These are phyloP conservation scores for Drosophila lacertosa DNA, from an alignment of 1,140 invertebrate species.

Conservation along the genomic window DNA sequence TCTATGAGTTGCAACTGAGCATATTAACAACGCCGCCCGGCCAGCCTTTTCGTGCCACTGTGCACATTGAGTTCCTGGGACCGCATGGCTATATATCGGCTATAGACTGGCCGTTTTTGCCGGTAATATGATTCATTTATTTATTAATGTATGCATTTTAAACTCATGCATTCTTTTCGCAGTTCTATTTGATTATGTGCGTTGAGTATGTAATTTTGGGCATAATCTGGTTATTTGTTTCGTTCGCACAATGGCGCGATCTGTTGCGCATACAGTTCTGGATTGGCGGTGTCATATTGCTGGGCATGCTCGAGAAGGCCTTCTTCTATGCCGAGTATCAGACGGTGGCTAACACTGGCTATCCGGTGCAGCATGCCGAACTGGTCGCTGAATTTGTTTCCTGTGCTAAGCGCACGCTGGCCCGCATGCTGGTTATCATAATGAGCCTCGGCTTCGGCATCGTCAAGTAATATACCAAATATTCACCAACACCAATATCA, in stretches of 20 bases:
- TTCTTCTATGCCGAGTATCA: conserved; percentile 96
- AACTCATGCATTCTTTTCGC: conserved; percentile 35
- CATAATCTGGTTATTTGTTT: conserved; percentile 93
- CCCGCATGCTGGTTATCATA: conserved; percentile 96
- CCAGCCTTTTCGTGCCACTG: conserved; percentile 84
- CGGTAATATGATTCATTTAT: conserved; percentile 85
- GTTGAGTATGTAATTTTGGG: conserved; percentile 93
- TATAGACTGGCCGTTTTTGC: conserved; percentile 89
- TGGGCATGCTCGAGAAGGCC: conserved; percentile 94
- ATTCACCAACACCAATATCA: too few species aligned
- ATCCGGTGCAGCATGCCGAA: conserved; percentile 88
- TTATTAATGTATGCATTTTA: not conserved
- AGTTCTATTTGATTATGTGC: conserved; percentile 97
- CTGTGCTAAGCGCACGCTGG: conserved; percentile 94
- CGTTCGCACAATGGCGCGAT: conserved; percentile 94
- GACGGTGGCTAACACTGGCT: conserved; percentile 90
- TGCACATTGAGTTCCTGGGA: conserved; percentile 88
- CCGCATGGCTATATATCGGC: conserved; percentile 90
- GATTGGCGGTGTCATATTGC: conserved; percentile 95
- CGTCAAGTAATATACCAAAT: conserved; percentile 93
- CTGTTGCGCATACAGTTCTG: conserved; percentile 97
- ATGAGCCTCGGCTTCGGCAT: conserved; percentile 97
- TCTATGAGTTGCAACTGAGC: conserved; percentile 85
- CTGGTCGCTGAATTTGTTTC: conserved; percentile 93
- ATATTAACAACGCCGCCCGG: conserved; percentile 55